phyloP scores from a whole-genome alignment of 2,888 invertebrate genomes.

The Xestia ashworthii region DNA sequence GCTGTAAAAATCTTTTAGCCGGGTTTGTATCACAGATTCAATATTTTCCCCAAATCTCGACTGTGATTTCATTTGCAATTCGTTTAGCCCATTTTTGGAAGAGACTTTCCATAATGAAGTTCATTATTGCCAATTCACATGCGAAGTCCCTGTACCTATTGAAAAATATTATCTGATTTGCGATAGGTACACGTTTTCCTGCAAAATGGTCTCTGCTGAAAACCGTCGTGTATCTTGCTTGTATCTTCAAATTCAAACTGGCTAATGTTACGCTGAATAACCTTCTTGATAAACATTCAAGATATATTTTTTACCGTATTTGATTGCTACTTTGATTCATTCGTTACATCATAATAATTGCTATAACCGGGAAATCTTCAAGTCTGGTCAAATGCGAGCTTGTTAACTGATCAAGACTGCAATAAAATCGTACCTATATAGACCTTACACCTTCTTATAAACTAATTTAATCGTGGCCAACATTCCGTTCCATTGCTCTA shows the following conservation, averaged over 20 bases:
- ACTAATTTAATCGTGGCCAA: constrained; percentile 1
- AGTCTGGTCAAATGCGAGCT: not conserved
- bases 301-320: not conserved
- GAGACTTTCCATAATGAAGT: constrained; percentile 43
- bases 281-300: not conserved
- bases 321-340: not conserved
- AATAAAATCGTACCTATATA: not conserved
- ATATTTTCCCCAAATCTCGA: constrained; percentile 37
- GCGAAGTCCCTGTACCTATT: constrained; percentile 24
- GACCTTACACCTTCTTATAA: constrained; percentile 2
- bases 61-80: constrained; percentile 37
- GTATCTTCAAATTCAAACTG: not conserved
- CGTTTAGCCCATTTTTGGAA: constrained; percentile 26
- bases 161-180: constrained; percentile 34
- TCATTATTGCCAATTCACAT: constrained; percentile 45
- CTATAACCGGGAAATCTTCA: not conserved
- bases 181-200: constrained; percentile 7
- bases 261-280: not conserved
- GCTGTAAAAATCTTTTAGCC: constrained; percentile 34
- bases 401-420: not conserved
- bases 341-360: not conserved
- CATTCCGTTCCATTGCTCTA: constrained; percentile 11
- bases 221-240: not conserved
- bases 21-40: constrained; percentile 16
- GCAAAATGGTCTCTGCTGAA: not conserved